A percentile compares a stretch with the other conserved stretches of the same genome.
Evolutionary conservation across 1,140 invertebrate species (phyloP).

Genomic region (Tetragnatha versicolor): DNA sequence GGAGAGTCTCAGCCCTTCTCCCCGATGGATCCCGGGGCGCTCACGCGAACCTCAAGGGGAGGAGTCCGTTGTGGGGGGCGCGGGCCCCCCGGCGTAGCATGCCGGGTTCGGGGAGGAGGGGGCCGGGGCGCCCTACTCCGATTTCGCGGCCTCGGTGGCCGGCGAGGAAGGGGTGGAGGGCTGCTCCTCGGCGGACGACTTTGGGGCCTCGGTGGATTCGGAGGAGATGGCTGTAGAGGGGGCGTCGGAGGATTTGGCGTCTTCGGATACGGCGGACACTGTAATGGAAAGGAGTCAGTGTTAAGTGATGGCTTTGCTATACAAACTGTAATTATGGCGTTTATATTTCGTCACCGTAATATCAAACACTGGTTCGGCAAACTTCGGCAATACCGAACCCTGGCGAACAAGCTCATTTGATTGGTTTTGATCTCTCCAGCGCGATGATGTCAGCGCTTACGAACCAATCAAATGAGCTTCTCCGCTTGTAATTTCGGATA

Average conservation of each 20-base stretch:
- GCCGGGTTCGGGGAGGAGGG: slow-evolving; percentile 27
- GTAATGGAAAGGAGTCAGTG: neutral
- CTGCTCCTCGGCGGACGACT: neutral
- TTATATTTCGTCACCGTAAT: neutral
- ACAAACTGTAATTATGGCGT: neutral
- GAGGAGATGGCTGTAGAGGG: no score
- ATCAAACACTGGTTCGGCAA: no score
- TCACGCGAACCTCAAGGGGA: slow-evolving; percentile 3
- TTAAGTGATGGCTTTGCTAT: neutral
- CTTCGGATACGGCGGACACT: neutral
- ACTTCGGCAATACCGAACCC: no score
- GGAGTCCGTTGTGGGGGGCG: neutral
- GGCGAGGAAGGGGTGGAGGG: slow-evolving; percentile 1
- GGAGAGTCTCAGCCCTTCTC: neutral
- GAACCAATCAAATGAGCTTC: no score
- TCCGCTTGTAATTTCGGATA: no score
- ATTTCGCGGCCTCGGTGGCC: slow-evolving; percentile 1
- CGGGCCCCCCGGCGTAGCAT: slow-evolving; percentile 22
- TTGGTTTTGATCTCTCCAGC: no score
- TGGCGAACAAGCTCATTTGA: no score
- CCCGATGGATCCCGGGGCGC: slow-evolving; percentile 16
- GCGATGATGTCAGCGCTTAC: no score
- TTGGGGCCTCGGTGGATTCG: slow-evolving; percentile 14
- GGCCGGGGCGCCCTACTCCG: neutral
- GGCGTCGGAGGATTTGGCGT: no score